Evolutionary conservation across 1,140 invertebrate genomes (phyloP).

Genomic region (Proctacanthus coquilletti): DNA sequence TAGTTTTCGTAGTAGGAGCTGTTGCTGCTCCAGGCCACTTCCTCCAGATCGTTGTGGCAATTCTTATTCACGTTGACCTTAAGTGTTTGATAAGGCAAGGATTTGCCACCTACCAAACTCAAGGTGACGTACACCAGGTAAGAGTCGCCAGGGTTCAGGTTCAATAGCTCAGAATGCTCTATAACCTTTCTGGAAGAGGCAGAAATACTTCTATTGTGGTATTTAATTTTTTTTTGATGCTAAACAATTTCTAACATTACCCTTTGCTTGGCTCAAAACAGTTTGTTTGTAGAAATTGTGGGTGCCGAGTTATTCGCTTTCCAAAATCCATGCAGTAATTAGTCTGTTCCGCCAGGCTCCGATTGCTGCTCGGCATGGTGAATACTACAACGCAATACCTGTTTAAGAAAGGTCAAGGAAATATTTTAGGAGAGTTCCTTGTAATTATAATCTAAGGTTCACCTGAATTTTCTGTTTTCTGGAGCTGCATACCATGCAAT

Average conservation of each 20-base stretch:
- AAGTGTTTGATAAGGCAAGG: conserved; percentile 23
- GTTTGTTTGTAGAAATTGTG: conserved; percentile 11
- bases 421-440: no score
- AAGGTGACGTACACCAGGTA: conserved; percentile 26
- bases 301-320: conserved; percentile 16
- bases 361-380: conserved; percentile 22
- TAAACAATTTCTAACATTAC: no score
- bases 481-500: conserved; percentile 28
- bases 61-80: conserved; percentile 20
- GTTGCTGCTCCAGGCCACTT: conserved; percentile 4
- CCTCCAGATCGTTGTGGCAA: conserved; percentile 13
- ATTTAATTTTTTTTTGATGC: no score
- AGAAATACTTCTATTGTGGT: no score
- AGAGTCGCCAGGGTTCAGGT: conserved; percentile 19
- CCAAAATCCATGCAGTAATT: conserved; percentile 28
- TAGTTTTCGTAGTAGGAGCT: no score
- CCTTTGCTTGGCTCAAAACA: conserved; percentile 1
- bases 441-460: no score
- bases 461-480: conserved; percentile 22
- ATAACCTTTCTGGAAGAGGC: no score
- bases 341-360: conserved; percentile 21
- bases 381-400: conserved; percentile 29
- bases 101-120: conserved; percentile 21
- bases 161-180: no score
- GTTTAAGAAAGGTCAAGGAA: no score